These are phyloP conservation scores for Terebella lapidaria DNA, from an alignment of 2,888 invertebrate species.

Conservation along the genomic window DNA sequence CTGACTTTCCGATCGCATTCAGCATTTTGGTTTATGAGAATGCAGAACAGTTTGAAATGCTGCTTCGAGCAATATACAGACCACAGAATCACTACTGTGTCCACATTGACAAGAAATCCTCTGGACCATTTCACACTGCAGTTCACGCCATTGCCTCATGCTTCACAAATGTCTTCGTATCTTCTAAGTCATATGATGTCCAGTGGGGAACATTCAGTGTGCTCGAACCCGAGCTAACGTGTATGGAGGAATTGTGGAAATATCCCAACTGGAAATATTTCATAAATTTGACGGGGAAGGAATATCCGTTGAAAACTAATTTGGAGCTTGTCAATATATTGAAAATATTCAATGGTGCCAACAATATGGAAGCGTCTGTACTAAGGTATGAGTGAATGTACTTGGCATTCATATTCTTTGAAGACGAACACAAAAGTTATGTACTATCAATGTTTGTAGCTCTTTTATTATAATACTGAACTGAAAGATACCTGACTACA, in stretches of 20 bases:
- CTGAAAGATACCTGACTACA: too few relatives aligned
- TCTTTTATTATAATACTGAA: too few relatives aligned
- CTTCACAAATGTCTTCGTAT: conserved; percentile 8
- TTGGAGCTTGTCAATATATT: conserved; percentile 41
- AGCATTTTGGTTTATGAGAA: conserved; percentile 21
- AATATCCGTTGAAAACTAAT: conserved; percentile 46
- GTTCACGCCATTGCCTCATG: conserved; percentile 11
- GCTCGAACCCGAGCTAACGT: conserved; percentile 13
- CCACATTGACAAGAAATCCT: conserved; percentile 19
- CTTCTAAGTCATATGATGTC: neutral
- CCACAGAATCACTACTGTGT: conserved; percentile 25
- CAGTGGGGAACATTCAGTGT: neutral
- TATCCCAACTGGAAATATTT: conserved; percentile 25
- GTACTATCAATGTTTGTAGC: too few relatives aligned
- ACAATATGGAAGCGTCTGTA: conserved; percentile 22
- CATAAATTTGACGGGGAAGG: conserved; percentile 45
- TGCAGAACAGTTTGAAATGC: conserved; percentile 17
- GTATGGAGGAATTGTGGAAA: conserved; percentile 8
- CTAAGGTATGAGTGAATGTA: conserved; percentile 16
- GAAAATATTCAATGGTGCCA: conserved; percentile 39
- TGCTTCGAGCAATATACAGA: conserved; percentile 21
- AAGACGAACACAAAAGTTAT: too few relatives aligned
- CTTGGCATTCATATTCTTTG: too few relatives aligned
- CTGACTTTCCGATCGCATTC: conserved; percentile 20
- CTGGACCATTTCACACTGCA: neutral